phyloP scores from a whole-genome alignment of 2,113 vertebrate species.

The Mohoua ochrocephala region DNA sequence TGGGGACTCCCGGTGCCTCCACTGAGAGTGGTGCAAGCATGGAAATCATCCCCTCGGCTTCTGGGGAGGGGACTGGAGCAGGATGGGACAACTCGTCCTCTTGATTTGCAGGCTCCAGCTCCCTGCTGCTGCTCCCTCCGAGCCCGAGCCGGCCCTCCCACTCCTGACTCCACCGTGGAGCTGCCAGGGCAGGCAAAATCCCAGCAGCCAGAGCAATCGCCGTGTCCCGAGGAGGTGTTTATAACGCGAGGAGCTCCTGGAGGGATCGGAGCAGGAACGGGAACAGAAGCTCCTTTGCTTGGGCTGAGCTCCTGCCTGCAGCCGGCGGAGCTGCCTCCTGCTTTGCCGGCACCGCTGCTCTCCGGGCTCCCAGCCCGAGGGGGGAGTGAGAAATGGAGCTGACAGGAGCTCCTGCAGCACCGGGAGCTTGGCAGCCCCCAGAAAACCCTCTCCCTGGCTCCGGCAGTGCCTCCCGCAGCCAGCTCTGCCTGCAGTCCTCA shows the following conservation, averaged over 20 bases:
- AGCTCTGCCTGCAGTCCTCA: neutral
- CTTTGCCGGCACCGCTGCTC: neutral
- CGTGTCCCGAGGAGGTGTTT: neutral
- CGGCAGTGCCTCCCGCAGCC: neutral
- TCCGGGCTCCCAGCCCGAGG: neutral
- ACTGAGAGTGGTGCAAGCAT: too few relatives aligned
- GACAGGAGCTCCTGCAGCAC: neutral
- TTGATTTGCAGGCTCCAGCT: neutral
- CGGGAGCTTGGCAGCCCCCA: neutral
- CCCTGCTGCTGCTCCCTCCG: neutral
- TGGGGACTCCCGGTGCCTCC: neutral
- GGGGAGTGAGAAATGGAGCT: neutral
- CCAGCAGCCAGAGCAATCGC: neutral
- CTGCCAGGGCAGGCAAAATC: neutral
- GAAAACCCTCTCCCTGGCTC: neutral
- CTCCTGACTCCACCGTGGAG: neutral
- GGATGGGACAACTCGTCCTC: neutral
- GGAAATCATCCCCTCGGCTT: neutral
- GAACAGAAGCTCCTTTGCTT: conserved; percentile 7
- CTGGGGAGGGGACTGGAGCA: neutral
- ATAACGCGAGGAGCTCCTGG: neutral
- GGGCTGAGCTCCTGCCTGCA: neutral
- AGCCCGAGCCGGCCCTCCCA: rapidly evolving
- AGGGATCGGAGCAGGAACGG: neutral
- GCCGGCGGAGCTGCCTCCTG: neutral